A percentile compares a stretch with the other conserved stretches of the same genome.
Conservation (phyloP, 2,888 invertebrate species). For the Branchipolynoe longqiensis region DNA sequence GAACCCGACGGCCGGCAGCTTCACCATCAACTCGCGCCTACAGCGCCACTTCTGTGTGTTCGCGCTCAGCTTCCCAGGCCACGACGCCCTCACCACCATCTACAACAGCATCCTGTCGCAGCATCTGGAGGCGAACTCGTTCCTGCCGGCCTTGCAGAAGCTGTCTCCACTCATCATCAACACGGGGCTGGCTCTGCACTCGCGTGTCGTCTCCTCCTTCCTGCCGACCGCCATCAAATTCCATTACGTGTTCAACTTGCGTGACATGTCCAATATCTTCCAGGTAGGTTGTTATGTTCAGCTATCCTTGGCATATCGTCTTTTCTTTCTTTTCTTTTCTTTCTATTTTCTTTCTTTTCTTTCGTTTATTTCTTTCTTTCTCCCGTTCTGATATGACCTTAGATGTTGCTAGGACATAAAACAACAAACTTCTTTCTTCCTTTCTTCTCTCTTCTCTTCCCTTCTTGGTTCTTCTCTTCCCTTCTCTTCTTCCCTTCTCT, state of each 20-base stretch:
- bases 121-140: conserved; percentile 70
- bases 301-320: too few relatives aligned
- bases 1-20: conserved; percentile 98
- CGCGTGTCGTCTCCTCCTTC: conserved; percentile 92
- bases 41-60: conserved; percentile 85
- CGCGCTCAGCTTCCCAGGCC: conserved; percentile 89
- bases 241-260: conserved; percentile 96
- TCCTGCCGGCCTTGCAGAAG: conserved; percentile 85
- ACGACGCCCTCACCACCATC: conserved; percentile 92
- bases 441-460: too few relatives aligned
- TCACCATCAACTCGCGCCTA: conserved; percentile 96
- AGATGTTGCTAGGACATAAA: too few relatives aligned
- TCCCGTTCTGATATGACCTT: too few relatives aligned
- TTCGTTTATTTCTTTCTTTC: too few relatives aligned
- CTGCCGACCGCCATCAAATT: conserved; percentile 97
- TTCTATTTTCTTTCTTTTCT: too few relatives aligned
- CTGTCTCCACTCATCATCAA: conserved; percentile 89
- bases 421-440: too few relatives aligned
- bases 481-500: too few relatives aligned
- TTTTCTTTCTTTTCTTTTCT: too few relatives aligned
- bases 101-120: conserved; percentile 90
- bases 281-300: too few relatives aligned
- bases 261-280: conserved; percentile 97
- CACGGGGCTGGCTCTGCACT: conserved; percentile 92
- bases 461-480: too few relatives aligned